Evolutionary conservation across 92 coral and sea anemone genomes (phyloP).

Genomic region (Actinernus sp.): DNA sequence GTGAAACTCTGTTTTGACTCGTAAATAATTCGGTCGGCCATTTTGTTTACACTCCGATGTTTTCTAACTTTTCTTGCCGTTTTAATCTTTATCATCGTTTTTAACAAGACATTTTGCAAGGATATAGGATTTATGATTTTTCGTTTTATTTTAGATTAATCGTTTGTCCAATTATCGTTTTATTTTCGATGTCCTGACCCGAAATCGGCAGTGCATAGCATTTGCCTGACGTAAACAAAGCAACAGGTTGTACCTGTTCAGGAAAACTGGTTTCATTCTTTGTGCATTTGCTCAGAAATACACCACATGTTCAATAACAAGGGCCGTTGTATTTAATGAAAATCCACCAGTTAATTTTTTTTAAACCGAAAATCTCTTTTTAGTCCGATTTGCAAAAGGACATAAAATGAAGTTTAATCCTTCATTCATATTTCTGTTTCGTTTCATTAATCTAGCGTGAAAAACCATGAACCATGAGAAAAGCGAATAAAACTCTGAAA

Average conservation of each 20-base stretch:
- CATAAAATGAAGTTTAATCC: no score
- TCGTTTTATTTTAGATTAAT: not conserved
- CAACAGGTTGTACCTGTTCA: slow-evolving; percentile 74
- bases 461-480: no score
- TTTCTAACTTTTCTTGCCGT: not conserved
- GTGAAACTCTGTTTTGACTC: no score
- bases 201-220: slow-evolving; percentile 18
- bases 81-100: not conserved
- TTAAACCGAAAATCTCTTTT: no score
- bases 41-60: slow-evolving; percentile 5
- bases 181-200: not conserved
- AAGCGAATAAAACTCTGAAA: no score
- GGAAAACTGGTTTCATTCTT: slow-evolving; percentile 10
- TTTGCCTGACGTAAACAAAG: slow-evolving; percentile 82
- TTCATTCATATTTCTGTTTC: no score
- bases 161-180: not conserved
- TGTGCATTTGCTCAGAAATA: slow-evolving; percentile 1
- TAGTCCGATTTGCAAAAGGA: no score
- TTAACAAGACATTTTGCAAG: no score
- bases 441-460: no score
- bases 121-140: not conserved
- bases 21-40: slow-evolving; percentile 8
- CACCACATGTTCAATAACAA: slow-evolving; percentile 1
- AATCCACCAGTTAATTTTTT: not conserved
- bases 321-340: not conserved